Evolutionary conservation across 2,888 invertebrate genomes (phyloP).

Genomic region (Endotricha flammealis): DNA sequence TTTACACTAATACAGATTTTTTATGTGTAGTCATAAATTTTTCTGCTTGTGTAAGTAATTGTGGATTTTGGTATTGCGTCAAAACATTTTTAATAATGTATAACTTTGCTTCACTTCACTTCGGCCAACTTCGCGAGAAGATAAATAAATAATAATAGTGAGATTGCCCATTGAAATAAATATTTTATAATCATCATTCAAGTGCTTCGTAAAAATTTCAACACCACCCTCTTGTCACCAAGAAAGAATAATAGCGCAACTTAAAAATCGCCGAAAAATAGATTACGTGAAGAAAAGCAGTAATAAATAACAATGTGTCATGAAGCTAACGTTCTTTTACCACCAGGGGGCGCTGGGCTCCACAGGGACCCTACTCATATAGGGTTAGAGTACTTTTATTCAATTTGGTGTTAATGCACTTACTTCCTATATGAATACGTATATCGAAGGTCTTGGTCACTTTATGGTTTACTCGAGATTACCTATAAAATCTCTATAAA

Average conservation of each 20-base stretch:
- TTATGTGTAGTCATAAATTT: too few species aligned
- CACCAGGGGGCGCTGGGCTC: constrained; percentile 28
- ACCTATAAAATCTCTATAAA: neutral
- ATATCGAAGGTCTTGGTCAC: constrained; percentile 13
- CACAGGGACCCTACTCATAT: constrained; percentile 36
- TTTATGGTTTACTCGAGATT: constrained; percentile 4
- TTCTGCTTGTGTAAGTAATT: too few species aligned
- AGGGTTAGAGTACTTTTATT: constrained; percentile 40
- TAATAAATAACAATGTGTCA: constrained; percentile 33
- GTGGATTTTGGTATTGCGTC: too few species aligned
- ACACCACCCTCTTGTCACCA: neutral
- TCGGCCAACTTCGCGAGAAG: too few species aligned
- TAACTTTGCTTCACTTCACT: too few species aligned
- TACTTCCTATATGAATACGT: constrained; percentile 21
- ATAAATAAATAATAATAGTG: too few species aligned
- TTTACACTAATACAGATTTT: too few species aligned
- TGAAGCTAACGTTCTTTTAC: constrained; percentile 24
- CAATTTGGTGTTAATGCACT: constrained; percentile 51
- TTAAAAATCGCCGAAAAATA: constrained; percentile 8
- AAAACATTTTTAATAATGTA: too few species aligned
- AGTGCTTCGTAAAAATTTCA: too few species aligned
- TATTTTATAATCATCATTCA: too few species aligned
- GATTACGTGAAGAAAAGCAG: constrained; percentile 17
- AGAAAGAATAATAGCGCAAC: neutral
- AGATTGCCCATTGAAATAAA: too few species aligned